phyloP scores from a whole-genome alignment of 2,888 invertebrate species.

The Disparrhopalites patrizii region DNA sequence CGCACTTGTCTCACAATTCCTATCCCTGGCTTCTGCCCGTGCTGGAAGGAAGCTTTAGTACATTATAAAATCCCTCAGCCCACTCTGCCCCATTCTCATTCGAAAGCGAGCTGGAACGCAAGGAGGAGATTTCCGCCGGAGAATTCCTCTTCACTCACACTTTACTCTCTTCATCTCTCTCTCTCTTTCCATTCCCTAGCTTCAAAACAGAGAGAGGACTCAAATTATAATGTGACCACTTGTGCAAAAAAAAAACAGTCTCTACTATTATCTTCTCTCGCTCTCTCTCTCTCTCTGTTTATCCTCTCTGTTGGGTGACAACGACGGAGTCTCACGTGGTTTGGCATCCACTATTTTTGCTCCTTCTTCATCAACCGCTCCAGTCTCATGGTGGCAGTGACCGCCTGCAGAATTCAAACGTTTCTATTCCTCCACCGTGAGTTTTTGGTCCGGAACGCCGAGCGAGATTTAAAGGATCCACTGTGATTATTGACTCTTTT shows the following conservation, averaged over 20 bases:
- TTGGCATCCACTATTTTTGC: too few relatives aligned
- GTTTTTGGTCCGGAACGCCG: too few relatives aligned
- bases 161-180: background rate
- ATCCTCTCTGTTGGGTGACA: too few relatives aligned
- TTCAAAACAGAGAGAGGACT: background rate
- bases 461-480: too few relatives aligned
- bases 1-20: background rate
- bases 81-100: constrained; percentile 8
- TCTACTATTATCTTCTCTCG: too few relatives aligned
- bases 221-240: background rate
- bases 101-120: background rate
- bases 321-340: too few relatives aligned
- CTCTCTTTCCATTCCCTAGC: background rate
- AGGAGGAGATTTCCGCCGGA: background rate
- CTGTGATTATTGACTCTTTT: too few relatives aligned
- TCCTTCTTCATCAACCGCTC: too few relatives aligned
- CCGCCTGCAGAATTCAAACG: too few relatives aligned
- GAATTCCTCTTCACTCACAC: background rate
- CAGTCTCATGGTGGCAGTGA: too few relatives aligned
- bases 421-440: too few relatives aligned
- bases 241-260: background rate
- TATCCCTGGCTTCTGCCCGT: background rate
- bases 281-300: too few relatives aligned
- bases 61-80: background rate
- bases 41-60: background rate